Percentiles rank a stretch among this genome's conserved stretches.
Conservation (phyloP, 2,797 vertebrate genomes). For the Chloroceryle inda region DNA sequence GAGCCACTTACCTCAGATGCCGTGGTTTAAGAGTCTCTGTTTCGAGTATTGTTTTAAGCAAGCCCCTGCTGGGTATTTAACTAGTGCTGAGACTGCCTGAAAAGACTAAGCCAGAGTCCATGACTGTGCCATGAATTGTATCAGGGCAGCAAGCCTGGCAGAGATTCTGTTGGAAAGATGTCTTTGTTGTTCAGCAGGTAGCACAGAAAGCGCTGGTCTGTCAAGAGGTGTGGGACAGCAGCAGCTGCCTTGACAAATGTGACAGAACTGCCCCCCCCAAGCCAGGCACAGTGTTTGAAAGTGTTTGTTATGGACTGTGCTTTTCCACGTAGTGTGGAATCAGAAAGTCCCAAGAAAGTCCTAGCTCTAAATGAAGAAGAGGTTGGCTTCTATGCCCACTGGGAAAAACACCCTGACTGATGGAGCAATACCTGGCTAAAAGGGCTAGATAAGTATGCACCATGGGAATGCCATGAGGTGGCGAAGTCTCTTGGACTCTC, state of each 20-base stretch:
- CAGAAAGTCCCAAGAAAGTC: not conserved
- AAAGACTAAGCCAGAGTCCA: not conserved
- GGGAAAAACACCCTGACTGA: not conserved
- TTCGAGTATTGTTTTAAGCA: not conserved
- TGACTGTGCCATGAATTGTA: accelerated
- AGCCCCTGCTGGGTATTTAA: not conserved
- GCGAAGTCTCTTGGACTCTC: not conserved
- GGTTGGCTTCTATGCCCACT: accelerated
- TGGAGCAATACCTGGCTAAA: not conserved
- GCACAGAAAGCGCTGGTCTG: not conserved
- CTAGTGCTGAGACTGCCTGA: not conserved
- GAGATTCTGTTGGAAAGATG: accelerated
- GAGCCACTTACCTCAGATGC: not conserved
- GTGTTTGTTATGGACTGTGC: no score
- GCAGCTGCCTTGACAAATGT: not conserved
- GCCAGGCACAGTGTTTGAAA: not conserved
- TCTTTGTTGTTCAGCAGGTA: not conserved
- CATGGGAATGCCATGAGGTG: accelerated
- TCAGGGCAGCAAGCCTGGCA: not conserved
- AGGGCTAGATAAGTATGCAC: not conserved
- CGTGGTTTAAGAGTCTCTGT: not conserved
- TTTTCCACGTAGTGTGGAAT: accelerated
- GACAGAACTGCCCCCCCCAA: not conserved
- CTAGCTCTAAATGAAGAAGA: not conserved
- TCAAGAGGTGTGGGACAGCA: not conserved